These are phyloP conservation scores for Cosmia pyralina DNA, from an alignment of 2,888 invertebrate genomes.

Conservation along the genomic window DNA sequence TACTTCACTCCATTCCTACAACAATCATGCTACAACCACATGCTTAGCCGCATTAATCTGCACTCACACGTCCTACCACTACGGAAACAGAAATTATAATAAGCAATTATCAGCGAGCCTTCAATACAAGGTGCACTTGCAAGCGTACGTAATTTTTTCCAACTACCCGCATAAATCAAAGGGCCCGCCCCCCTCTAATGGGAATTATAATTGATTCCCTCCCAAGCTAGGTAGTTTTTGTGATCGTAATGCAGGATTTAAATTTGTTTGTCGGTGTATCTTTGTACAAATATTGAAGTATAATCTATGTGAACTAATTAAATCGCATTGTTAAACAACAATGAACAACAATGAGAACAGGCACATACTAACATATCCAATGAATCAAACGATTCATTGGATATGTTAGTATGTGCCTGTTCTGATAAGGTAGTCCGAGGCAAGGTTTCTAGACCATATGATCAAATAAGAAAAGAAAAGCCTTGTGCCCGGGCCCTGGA, in stretches of 20 bases:
- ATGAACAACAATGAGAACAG: too few species aligned
- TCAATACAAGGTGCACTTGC: slow-evolving; percentile 70
- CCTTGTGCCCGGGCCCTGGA: too few species aligned
- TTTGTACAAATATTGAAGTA: slow-evolving; percentile 57
- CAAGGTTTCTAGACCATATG: neutral
- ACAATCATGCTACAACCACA: slow-evolving; percentile 6
- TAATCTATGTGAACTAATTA: slow-evolving; percentile 51
- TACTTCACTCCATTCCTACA: slow-evolving; percentile 3
- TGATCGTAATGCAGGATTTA: slow-evolving; percentile 67
- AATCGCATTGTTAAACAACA: slow-evolving; percentile 53
- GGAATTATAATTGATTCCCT: slow-evolving; percentile 83
- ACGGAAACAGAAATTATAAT: slow-evolving; percentile 61
- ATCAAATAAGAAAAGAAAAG: neutral
- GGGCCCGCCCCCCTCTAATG: slow-evolving; percentile 79
- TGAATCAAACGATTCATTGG: slow-evolving; percentile 49
- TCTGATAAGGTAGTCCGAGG: neutral
- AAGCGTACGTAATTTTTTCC: slow-evolving; percentile 64
- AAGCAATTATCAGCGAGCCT: slow-evolving; percentile 59
- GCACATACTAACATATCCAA: too few species aligned
- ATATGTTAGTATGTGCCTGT: neutral
- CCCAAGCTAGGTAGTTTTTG: slow-evolving; percentile 70
- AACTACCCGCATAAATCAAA: slow-evolving; percentile 72
- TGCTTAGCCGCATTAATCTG: slow-evolving; percentile 43
- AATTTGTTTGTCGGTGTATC: slow-evolving; percentile 61
- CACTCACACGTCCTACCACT: slow-evolving; percentile 34